phyloP scores from a whole-genome alignment of 2,797 vertebrate genomes.

The Sorex maritimensis region DNA sequence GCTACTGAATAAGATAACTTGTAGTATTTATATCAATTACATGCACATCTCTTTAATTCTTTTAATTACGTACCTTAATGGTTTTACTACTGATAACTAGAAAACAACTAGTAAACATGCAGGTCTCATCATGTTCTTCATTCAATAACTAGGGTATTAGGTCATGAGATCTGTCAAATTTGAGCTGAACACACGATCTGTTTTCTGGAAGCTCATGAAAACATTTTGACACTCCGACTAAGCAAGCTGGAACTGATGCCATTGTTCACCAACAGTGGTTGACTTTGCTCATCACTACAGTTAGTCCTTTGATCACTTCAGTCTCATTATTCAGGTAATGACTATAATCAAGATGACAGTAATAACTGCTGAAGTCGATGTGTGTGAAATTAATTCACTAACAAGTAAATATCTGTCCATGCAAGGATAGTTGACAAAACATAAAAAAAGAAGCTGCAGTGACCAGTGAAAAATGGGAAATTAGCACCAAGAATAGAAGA shows the following conservation, averaged over 20 bases:
- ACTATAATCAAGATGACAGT: constrained; percentile 85
- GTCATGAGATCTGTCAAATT: constrained; percentile 77
- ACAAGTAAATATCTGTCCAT: constrained; percentile 84
- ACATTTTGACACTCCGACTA: constrained; percentile 71
- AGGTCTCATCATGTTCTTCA: constrained; percentile 75
- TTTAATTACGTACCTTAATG: constrained; percentile 79
- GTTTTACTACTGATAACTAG: constrained; percentile 71
- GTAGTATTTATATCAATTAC: constrained; percentile 73
- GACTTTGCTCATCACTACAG: constrained; percentile 76
- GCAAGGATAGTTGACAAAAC: constrained; percentile 75
- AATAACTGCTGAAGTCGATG: constrained; percentile 87
- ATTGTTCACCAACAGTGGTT: constrained; percentile 71
- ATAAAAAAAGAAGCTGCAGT: constrained; percentile 31
- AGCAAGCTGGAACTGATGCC: constrained; percentile 74
- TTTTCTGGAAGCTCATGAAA: constrained; percentile 51
- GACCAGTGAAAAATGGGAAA: constrained; percentile 38
- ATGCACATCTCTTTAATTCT: constrained; percentile 74
- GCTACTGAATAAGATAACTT: constrained; percentile 75
- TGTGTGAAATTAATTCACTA: constrained; percentile 89
- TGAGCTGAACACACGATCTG: constrained; percentile 67
- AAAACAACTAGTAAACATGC: constrained; percentile 72
- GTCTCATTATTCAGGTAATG: constrained; percentile 86
- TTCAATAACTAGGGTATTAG: constrained; percentile 73
- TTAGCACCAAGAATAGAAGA: neutral
- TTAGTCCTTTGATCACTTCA: constrained; percentile 64